Percentiles rank a stretch among this genome's conserved stretches.
phyloP scores from a whole-genome alignment of 1,140 invertebrate genomes.

The Scaptomyza pallida region DNA sequence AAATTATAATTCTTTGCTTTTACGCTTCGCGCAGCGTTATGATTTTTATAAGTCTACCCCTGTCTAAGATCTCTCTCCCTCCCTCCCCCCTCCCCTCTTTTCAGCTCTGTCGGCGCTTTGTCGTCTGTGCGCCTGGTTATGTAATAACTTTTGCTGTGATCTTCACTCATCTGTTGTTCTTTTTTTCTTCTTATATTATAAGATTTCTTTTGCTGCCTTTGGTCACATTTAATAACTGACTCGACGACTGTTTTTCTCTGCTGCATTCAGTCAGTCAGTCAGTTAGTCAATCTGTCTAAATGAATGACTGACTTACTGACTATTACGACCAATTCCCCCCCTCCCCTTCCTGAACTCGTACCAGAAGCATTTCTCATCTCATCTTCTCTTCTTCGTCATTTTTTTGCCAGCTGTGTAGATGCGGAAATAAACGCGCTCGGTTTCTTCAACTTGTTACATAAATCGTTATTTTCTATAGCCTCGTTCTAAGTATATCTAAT shows the following conservation, averaged over 20 bases:
- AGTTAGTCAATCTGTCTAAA: conserved; percentile 45
- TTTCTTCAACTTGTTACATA: conserved; percentile 80
- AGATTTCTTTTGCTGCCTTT: conserved; percentile 36
- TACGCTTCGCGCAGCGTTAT: conserved; percentile 66
- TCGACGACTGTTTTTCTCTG: conserved; percentile 23
- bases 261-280: conserved; percentile 22
- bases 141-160: conserved; percentile 53
- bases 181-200: background rate
- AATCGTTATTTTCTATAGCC: conserved; percentile 80
- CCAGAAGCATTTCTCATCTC: conserved; percentile 1
- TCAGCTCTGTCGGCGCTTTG: conserved; percentile 11
- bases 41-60: conserved; percentile 60
- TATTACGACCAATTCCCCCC: conserved; percentile 32
- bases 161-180: background rate
- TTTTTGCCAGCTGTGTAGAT: conserved; percentile 52
- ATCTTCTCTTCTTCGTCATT: conserved; percentile 24
- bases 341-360: background rate
- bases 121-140: conserved; percentile 47
- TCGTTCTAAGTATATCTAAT: conserved; percentile 71
- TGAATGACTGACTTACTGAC: conserved; percentile 53
- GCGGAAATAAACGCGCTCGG: conserved; percentile 78
- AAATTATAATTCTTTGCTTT: conserved; percentile 82
- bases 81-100: background rate
- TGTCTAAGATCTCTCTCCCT: background rate
- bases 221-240: conserved; percentile 76